Conservation (phyloP, 2,888 invertebrate species). For the Leptopilina syphax region DNA sequence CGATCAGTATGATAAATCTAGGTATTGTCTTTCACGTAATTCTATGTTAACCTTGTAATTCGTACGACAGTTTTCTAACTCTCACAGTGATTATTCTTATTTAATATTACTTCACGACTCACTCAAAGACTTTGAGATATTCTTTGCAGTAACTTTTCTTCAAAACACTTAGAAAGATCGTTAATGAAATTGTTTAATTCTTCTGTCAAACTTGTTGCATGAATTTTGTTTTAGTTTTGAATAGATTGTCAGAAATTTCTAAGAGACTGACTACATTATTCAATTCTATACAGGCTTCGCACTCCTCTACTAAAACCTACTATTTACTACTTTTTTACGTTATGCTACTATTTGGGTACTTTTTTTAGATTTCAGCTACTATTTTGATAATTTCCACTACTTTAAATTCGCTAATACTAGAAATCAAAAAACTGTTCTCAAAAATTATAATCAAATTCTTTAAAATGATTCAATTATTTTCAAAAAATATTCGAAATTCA, state of each 20-base stretch:
- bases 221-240: background rate
- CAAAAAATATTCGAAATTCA: too few species aligned
- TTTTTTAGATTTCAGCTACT: too few species aligned
- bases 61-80: background rate
- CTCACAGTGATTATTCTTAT: slow-evolving; percentile 14
- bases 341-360: too few species aligned
- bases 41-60: slow-evolving; percentile 19
- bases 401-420: too few species aligned
- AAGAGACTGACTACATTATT: background rate
- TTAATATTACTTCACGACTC: background rate
- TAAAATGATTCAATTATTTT: too few species aligned
- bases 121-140: background rate
- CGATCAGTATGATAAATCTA: slow-evolving; percentile 84
- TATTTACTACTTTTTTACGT: too few species aligned
- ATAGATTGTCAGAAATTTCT: background rate
- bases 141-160: background rate
- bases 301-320: too few species aligned
- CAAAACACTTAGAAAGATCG: background rate
- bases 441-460: too few species aligned
- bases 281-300: background rate
- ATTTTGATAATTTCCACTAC: too few species aligned
- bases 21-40: slow-evolving; percentile 72
- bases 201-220: background rate
- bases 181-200: background rate
- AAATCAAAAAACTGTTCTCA: too few species aligned